These are phyloP conservation scores for Xerus rutilus DNA, from an alignment of 2,797 vertebrate species.

Conservation along the genomic window DNA sequence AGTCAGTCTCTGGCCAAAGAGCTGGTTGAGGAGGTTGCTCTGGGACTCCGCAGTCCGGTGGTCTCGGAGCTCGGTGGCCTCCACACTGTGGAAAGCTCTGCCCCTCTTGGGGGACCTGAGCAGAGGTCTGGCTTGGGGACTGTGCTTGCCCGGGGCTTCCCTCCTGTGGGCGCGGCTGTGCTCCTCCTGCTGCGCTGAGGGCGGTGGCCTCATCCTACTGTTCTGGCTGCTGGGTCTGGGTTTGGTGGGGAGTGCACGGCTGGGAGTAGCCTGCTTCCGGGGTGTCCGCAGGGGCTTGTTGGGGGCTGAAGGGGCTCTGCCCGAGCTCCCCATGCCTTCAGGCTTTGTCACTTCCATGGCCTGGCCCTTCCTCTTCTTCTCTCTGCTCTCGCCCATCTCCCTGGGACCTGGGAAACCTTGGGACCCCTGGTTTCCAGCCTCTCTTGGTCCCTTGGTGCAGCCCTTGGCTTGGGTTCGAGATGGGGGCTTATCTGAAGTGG, in stretches of 20 bases:
- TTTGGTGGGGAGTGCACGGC: conserved; percentile 91
- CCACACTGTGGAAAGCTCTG: conserved; percentile 89
- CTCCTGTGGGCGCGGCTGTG: conserved; percentile 90
- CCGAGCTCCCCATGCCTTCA: conserved; percentile 85
- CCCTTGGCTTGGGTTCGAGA: conserved; percentile 80
- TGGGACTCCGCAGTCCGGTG: conserved; percentile 97
- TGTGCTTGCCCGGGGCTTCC: conserved; percentile 89
- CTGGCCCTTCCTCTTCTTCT: conserved; percentile 92
- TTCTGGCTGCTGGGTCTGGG: conserved; percentile 89
- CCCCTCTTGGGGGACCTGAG: conserved; percentile 91
- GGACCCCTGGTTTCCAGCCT: conserved; percentile 88
- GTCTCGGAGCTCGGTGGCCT: conserved; percentile 89
- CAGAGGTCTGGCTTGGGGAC: conserved; percentile 90
- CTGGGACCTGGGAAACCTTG: conserved; percentile 89
- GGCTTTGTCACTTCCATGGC: conserved; percentile 83
- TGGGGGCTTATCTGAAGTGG: conserved; percentile 87
- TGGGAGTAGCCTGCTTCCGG: conserved; percentile 90
- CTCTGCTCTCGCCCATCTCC: conserved; percentile 92
- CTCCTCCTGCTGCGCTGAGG: conserved; percentile 90
- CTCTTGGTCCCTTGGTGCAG: conserved; percentile 92
- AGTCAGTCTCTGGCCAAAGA: conserved; percentile 98
- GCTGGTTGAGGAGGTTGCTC: conserved; percentile 97
- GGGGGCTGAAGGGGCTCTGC: conserved; percentile 73
- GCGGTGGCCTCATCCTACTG: conserved; percentile 89
- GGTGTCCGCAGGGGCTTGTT: conserved; percentile 62